These are phyloP conservation scores for Capreolus pygargus DNA, from an alignment of 2,113 vertebrate genomes.

Conservation along the genomic window DNA sequence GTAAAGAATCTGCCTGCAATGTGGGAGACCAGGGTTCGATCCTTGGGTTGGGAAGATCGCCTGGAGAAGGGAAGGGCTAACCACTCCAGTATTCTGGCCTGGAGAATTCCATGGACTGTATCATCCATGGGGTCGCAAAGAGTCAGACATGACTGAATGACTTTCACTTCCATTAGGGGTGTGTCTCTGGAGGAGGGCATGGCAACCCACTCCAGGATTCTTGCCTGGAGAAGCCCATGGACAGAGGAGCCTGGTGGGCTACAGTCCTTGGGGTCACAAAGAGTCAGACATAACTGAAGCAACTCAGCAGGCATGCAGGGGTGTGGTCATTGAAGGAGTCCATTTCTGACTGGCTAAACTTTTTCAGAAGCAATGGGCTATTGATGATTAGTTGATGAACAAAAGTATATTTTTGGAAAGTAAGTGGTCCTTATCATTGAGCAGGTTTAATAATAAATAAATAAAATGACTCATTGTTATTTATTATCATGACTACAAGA, in stretches of 20 bases:
- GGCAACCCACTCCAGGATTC: background rate
- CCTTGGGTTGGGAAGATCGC: background rate
- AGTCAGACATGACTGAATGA: background rate
- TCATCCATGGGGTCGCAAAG: background rate
- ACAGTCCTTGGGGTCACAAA: background rate
- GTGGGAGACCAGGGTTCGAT: background rate
- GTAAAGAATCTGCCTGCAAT: background rate
- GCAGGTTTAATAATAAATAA: background rate
- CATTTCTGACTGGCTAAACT: background rate
- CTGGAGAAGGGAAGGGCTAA: background rate
- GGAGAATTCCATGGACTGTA: background rate
- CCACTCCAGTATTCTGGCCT: background rate
- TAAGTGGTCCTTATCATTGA: background rate
- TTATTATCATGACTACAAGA: background rate
- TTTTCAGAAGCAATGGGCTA: background rate
- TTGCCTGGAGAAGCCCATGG: background rate
- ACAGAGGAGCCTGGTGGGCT: background rate
- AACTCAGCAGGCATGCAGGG: background rate
- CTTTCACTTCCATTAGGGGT: background rate
- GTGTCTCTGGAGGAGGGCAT: background rate
- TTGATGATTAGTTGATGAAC: background rate
- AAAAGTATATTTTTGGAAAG: background rate
- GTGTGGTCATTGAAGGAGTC: background rate
- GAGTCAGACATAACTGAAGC: background rate
- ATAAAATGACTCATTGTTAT: background rate